Evolutionary conservation across 2,888 invertebrate species (phyloP).

Genomic region (Trypoxylon attenuatum): DNA sequence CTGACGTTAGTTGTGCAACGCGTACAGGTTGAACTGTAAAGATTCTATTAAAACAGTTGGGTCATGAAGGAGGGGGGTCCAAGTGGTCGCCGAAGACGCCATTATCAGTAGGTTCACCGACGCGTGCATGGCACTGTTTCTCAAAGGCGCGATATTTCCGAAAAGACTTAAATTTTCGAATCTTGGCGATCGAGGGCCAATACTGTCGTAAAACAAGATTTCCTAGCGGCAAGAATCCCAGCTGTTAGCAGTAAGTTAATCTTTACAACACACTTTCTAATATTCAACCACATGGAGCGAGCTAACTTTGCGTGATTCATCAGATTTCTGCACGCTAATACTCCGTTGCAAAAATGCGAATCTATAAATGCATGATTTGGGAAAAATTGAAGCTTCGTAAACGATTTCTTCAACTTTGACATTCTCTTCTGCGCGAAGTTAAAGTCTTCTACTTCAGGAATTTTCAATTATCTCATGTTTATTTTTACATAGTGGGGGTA

Average conservation of each 20-base stretch:
- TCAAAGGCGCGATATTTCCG: constrained; percentile 5
- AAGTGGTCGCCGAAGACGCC: constrained; percentile 28
- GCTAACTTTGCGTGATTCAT: background rate
- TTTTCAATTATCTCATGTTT: no score
- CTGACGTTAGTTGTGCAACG: background rate
- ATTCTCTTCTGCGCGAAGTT: no score
- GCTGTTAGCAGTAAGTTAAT: constrained; percentile 12
- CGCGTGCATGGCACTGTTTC: constrained; percentile 27
- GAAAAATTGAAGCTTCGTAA: no score
- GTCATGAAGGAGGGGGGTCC: constrained; percentile 31
- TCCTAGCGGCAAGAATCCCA: background rate
- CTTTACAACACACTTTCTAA: background rate
- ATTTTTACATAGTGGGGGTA: no score
- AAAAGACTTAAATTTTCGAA: constrained; percentile 30
- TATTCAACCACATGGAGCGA: background rate
- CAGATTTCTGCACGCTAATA: no score
- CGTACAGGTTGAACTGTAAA: background rate
- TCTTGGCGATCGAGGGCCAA: constrained; percentile 12
- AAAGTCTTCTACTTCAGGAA: no score
- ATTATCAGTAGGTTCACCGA: constrained; percentile 34
- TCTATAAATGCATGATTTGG: no score
- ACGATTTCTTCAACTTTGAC: no score
- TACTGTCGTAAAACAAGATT: background rate
- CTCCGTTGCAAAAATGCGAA: no score
- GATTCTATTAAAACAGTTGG: background rate